Conservation (phyloP, 2,888 invertebrate species). For the Athalia cordata region DNA sequence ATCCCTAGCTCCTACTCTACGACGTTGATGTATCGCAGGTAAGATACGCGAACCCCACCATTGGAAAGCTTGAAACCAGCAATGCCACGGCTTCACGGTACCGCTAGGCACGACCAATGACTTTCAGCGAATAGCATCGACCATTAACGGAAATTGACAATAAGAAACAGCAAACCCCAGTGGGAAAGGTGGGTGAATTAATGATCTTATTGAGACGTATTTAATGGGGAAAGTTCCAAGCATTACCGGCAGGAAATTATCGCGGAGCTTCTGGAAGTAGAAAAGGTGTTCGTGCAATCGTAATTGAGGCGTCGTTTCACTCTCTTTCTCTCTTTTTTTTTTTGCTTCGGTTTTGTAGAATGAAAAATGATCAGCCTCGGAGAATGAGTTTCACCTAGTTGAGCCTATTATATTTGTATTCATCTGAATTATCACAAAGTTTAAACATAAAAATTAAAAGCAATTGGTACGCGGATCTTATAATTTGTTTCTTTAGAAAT, state of each 20-base stretch:
- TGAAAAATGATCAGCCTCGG: neutral
- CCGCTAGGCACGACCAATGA: slow-evolving; percentile 40
- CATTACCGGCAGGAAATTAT: slow-evolving; percentile 45
- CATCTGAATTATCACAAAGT: neutral
- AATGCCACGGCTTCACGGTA: slow-evolving; percentile 3
- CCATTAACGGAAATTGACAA: slow-evolving; percentile 48
- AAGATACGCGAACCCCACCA: slow-evolving; percentile 45
- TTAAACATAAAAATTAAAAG: neutral
- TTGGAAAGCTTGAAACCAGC: slow-evolving; percentile 13
- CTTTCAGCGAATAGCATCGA: slow-evolving; percentile 36
- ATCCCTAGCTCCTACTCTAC: slow-evolving; percentile 28
- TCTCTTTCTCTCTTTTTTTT: neutral
- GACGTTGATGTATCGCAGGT: slow-evolving; percentile 48
- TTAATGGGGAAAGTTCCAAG: slow-evolving; percentile 46
- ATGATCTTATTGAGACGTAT: slow-evolving; percentile 48
- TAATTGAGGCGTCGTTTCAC: slow-evolving; percentile 28
- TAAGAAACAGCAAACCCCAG: slow-evolving; percentile 44
- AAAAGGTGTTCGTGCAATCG: slow-evolving; percentile 12
- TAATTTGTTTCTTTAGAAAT: neutral
- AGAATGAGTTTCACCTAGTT: neutral
- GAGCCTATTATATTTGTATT: neutral
- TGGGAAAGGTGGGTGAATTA: slow-evolving; percentile 45
- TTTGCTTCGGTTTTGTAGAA: neutral
- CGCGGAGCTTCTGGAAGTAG: neutral
- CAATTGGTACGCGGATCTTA: neutral